phyloP scores from a whole-genome alignment of 2,888 invertebrate genomes.

The Rosalia funebris region DNA sequence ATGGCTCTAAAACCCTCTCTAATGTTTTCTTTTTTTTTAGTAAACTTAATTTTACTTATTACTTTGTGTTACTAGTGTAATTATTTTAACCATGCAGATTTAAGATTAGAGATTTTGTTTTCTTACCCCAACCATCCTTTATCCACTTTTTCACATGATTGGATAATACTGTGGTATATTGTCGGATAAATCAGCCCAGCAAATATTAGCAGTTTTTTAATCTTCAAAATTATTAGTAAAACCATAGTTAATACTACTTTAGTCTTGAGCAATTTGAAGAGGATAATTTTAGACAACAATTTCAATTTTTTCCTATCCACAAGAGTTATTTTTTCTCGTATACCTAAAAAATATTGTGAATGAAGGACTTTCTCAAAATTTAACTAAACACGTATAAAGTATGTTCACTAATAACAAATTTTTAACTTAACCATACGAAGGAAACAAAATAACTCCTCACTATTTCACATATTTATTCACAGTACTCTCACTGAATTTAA shows the following conservation, averaged over 20 bases:
- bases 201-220: conserved; percentile 73
- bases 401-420: too few species aligned
- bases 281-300: conserved; percentile 32
- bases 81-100: too few species aligned
- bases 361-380: conserved; percentile 14
- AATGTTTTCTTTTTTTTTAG: too few species aligned
- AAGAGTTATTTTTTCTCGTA: conserved; percentile 14
- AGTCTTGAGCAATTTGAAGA: conserved; percentile 65
- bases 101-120: too few species aligned
- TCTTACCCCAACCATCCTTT: conserved; percentile 12
- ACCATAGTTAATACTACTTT: conserved; percentile 72
- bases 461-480: too few species aligned
- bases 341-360: conserved; percentile 25
- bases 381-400: too few species aligned
- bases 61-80: too few species aligned
- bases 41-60: too few species aligned
- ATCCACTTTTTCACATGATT: conserved; percentile 28
- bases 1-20: too few species aligned
- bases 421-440: too few species aligned
- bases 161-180: conserved; percentile 34
- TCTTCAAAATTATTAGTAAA: conserved; percentile 70
- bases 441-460: too few species aligned
- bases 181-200: conserved; percentile 69
- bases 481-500: too few species aligned
- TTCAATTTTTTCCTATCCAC: conserved; percentile 32